These are phyloP conservation scores for Euwallacea similis DNA, from an alignment of 1,140 invertebrate genomes.

Conservation along the genomic window DNA sequence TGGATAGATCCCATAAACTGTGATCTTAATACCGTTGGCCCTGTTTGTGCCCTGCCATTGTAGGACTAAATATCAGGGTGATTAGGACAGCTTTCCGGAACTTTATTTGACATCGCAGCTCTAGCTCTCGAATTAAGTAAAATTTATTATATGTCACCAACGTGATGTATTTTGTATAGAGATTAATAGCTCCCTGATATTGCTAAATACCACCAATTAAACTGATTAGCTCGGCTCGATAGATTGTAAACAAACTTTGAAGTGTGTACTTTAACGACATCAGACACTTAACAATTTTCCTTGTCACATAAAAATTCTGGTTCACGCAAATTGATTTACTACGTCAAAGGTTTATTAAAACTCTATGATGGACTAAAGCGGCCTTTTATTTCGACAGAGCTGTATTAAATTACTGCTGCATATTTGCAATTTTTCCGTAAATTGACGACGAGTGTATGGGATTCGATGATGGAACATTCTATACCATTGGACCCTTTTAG, in stretches of 20 bases:
- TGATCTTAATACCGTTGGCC: conserved; percentile 21
- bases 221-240: conserved; percentile 27
- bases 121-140: conserved; percentile 33
- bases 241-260: conserved; percentile 4
- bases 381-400: conserved; percentile 11
- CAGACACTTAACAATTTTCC: too few relatives aligned
- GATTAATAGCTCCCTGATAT: conserved; percentile 35
- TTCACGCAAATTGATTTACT: too few relatives aligned
- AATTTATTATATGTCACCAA: conserved; percentile 38
- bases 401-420: conserved; percentile 17
- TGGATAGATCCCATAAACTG: conserved; percentile 5
- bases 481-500: conserved; percentile 28
- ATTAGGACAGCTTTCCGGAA: conserved; percentile 34
- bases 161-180: conserved; percentile 37
- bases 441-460: conserved; percentile 16
- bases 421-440: conserved; percentile 18
- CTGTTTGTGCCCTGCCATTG: conserved; percentile 17
- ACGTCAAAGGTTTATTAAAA: conserved; percentile 17
- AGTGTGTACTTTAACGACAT: not conserved
- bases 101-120: conserved; percentile 34
- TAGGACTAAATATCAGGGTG: conserved; percentile 28
- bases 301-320: too few relatives aligned
- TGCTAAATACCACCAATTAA: conserved; percentile 31
- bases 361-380: not conserved
- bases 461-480: conserved; percentile 21